phyloP scores from a whole-genome alignment of 2,888 invertebrate species.

The Heliconius erato region DNA sequence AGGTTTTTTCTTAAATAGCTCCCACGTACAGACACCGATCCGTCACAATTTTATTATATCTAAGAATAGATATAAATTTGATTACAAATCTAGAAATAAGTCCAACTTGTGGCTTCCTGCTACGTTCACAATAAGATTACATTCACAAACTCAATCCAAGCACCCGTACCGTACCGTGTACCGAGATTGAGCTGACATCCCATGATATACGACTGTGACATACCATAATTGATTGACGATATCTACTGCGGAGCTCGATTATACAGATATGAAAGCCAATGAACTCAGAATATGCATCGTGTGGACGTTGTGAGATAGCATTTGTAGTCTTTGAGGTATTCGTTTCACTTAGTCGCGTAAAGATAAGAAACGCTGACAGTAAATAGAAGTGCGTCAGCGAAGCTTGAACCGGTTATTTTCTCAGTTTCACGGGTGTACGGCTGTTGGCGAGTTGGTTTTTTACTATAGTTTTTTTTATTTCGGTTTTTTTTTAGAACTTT shows the following conservation, averaged over 20 bases:
- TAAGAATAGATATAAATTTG: slow-evolving; percentile 22
- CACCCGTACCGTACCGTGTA: slow-evolving; percentile 50
- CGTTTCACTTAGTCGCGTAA: slow-evolving; percentile 44
- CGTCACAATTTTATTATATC: too few species aligned
- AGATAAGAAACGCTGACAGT: slow-evolving; percentile 42
- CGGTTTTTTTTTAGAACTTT: neutral
- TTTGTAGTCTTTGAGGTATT: slow-evolving; percentile 43
- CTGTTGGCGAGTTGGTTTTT: slow-evolving; percentile 4
- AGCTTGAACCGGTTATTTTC: slow-evolving; percentile 44
- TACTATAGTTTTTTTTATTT: neutral
- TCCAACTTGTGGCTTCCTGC: slow-evolving; percentile 42
- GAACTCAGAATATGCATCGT: slow-evolving; percentile 48
- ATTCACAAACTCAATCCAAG: slow-evolving; percentile 57
- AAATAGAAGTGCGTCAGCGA: slow-evolving; percentile 40
- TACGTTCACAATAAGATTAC: slow-evolving; percentile 52
- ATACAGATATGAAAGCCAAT: slow-evolving; percentile 48
- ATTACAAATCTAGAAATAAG: slow-evolving; percentile 45
- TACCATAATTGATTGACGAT: slow-evolving; percentile 71
- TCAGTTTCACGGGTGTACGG: slow-evolving; percentile 32
- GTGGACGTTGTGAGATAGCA: slow-evolving; percentile 39
- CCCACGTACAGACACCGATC: too few species aligned
- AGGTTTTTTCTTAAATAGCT: too few species aligned
- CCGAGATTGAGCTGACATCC: slow-evolving; percentile 52
- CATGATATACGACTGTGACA: slow-evolving; percentile 66
- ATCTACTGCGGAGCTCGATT: slow-evolving; percentile 57